Base-by-base conservation (phyloP, 2,888 invertebrate species). In the Bembecia ichneumoniformis region DNA sequence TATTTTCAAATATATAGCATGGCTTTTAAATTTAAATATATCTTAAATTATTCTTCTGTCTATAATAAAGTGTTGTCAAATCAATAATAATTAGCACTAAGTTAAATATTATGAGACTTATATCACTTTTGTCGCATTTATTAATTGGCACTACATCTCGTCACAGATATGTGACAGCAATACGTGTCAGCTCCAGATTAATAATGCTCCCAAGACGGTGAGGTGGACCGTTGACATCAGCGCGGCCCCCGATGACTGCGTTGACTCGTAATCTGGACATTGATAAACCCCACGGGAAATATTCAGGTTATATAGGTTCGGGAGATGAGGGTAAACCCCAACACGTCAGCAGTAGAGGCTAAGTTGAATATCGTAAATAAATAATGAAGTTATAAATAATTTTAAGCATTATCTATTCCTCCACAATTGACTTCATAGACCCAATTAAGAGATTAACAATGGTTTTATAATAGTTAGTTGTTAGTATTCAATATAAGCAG, bases 231-330 rank as follows among this genome's bases (percentile, higher is more conserved):
- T 63, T 20, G 62, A 64, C 28, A 60, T 55, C 49, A 60, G 58
- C 28, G 65, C 51, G 14, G 77, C 71, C 34, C 71, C 65, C 4
- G 86, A 83, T 49, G 83, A 76, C 58, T 83, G 84, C 10, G 84
- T 82, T 36, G 84, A 82, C 68, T 84, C 86, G 64, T 83, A 86
- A 76, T 84, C 86, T 81, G 69, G 53, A 63, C 55, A 63, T 59
- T 51, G 36, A 34, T 44, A 16, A n/a, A n/a, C 40, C 40, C 40
- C 40, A 5, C 5, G 40, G 40, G 40, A 40, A 40, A 40, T 40
- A 40, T 40, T 40, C 40, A 14, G n/a, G 40, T 40, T 40, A 40
- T 40, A n/a, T 40, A 10, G 13, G 40, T 40, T 5, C 40, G 4
- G 14, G 40, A 14, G 40, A 40, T 14, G 14, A 40, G 40, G 40